Evolutionary conservation across 2,888 invertebrate genomes (phyloP), one percentile per base, ranked within the genome.

Genomic region (Actias luna): DNA sequence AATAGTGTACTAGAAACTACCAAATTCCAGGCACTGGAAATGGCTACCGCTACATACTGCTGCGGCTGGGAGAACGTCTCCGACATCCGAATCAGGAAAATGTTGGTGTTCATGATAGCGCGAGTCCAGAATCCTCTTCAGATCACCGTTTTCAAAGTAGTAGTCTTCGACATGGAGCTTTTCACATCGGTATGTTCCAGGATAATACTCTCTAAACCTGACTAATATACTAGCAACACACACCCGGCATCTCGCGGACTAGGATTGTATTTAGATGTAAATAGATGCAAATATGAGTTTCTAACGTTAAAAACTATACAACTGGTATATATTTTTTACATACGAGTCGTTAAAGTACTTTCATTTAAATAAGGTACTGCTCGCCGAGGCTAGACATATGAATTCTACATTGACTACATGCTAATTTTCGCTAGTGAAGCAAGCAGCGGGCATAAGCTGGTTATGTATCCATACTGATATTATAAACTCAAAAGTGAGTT

Each of bases 141-240:
- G 52, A 83, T 87, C 58, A 81, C 79, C 0, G 86, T 83, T 0
- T 82, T 84, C 63, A 73, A 81, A 25, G 76, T 85, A 70, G 2
- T 85, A 33, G 64, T 75, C 0, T 87, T 82, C 27, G 84, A 87
- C 42, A 85, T 87, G 85, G 82, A 86, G 35, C 66, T 85, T 3
- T 87, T 87, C 60, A 67, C 84, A 0, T 79, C 81, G 2, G 87
- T 87, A 61, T 73, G 83, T 75, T n/a, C 46, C 29, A 27, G 18
- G 12, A 27, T 5, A 18, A 52, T n/a, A 35, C 14, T 22, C 39
- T 39, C 14, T 39, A 12, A 31, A 18, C 8, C 12, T 35, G 7
- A 10, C 55, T 5, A 16, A 36, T 10, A 10, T 8, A 10, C 7
- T 25, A 16, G 18, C 5, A 5, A 10, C 22, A n/a, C 5, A 12